Base-by-base conservation (phyloP, 2,113 vertebrate species). In the Pogonocichla stellata region DNA sequence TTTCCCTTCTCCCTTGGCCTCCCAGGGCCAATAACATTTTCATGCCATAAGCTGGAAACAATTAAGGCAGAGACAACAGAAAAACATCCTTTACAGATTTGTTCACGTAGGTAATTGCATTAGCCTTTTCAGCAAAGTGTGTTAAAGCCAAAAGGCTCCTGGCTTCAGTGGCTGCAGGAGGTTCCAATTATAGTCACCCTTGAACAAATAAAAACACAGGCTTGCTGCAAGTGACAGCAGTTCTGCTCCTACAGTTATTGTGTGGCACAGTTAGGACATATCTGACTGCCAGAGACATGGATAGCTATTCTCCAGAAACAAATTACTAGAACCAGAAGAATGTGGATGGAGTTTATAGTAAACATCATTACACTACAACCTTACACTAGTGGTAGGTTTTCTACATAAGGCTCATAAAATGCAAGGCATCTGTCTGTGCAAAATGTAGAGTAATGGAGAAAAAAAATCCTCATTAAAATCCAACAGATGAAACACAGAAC, bases 21-120 rank as follows among this genome's bases (percentile, higher is more conserved):
- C 87, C 73, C 48, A 85, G 50, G 57, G 38, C 64, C 79, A 80
- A 26, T 43, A 86, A 54, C 26, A 50, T 88, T 95, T 82, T 82
- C 78, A 62, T 82, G 62, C 61, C 45, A n/a, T 82, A 81, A 92
- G 87, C 73, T 97, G 96, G 94, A 93, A 95, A 82, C 71, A 80
- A 93, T 87, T 92, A 92, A 94, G n/a, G n/a, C 87, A 91, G 71
- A 95, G 84, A 95, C 94, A 97, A 96, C 85, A 95, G 70, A 72
- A 91, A 89, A 95, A 94, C 93, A 91, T 95, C 91, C 94, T 80
- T 92, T 92, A 73, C 45, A 80, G 94, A 95, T 95, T 95, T 92
- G 70, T 91, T 89, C 93, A 62, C 4, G 1, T 81, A 79, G 94
- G 84, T 64, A 95, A 91, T 90, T 90, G 53, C 71, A 86, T 91